Evolutionary conservation across 2,113 vertebrate species (phyloP), one percentile per base, ranked within the genome.

Genomic region (Apaloderma vittatum): DNA sequence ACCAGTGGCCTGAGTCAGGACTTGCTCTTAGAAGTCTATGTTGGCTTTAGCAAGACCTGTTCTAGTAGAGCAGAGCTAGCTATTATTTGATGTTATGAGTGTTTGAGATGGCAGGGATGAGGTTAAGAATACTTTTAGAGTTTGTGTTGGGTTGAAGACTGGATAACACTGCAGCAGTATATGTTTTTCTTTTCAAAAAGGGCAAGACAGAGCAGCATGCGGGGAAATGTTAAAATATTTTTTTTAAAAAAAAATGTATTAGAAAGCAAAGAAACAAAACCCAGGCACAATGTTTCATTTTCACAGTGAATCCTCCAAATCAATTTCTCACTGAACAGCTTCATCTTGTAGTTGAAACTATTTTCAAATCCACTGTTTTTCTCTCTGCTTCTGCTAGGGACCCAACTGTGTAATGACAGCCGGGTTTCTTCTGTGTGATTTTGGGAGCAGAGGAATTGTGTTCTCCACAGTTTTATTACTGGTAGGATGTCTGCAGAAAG

Each of bases 391-490:
- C 90, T 90, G 55, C 52, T 81, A 22, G 36, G 24, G 77, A 72
- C 45, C 27, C 72, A 84, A 34, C 63, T 88, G 76, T 58, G 65
- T 58, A 80, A 93, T 40, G 58, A 57, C 3, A 18, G 54, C 79
- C 90, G 74, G 20, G 83, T 90, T 90, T 79, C 70, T 81, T 32
- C 86, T 94, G 43, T 46, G 11, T 85, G 66, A 81, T 78, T 95
- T 80, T 37, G 71, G 59, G 76, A 61, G 59, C 23, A 8, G 2
- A 89, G 80, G 77, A 62, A 87, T 43, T 76, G 76, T 43, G 12
- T 87, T 65, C 46, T 91, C 36, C 86, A 52, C 32, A 81, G 49
- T 11, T 40, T 85, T 92, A 34, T 73, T 92, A 46, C 36, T 74
- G 8, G 59, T 88, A 77, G 15, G 17, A 52, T 6, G 22, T 66